Conservation (phyloP, 2,888 invertebrate genomes). For the Trissonchulus latispiculum region DNA sequence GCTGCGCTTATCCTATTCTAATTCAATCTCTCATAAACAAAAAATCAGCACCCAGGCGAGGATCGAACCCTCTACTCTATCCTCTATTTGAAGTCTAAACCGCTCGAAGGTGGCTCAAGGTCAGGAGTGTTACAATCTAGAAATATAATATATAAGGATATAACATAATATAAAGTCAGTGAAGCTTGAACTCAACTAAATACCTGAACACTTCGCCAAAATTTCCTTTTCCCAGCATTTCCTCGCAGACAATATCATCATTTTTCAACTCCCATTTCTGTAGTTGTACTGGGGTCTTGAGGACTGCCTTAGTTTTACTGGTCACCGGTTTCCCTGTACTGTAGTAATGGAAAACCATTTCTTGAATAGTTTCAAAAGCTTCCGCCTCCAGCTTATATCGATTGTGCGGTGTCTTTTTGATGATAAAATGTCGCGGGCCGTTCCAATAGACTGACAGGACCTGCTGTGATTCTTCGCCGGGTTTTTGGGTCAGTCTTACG, state of each 20-base stretch:
- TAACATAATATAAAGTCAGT: too few species aligned
- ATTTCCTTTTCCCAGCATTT: not conserved
- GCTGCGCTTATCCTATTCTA: too few species aligned
- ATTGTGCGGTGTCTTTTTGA: not conserved
- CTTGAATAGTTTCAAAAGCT: not conserved
- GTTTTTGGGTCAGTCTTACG: not conserved
- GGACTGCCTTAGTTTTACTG: not conserved
- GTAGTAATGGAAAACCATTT: not conserved
- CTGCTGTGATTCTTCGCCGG: not conserved
- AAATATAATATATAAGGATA: too few species aligned
- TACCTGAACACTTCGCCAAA: not conserved
- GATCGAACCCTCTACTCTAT: too few species aligned
- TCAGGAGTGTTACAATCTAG: too few species aligned
- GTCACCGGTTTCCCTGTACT: not conserved
- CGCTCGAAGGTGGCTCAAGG: too few species aligned
- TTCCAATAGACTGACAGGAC: not conserved
- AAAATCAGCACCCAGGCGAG: too few species aligned
- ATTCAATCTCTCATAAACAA: too few species aligned
- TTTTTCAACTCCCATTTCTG: not conserved
- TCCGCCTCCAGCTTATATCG: not conserved
- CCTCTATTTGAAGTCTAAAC: too few species aligned
- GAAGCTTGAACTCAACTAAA: too few species aligned
- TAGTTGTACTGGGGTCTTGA: not conserved
- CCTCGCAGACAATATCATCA: not conserved
- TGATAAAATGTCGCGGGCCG: not conserved